A percentile compares a stretch with the other conserved stretches of the same genome.
These are phyloP conservation scores for Linnaemya tessellans DNA, from an alignment of 2,888 invertebrate genomes.

Conservation along the genomic window DNA sequence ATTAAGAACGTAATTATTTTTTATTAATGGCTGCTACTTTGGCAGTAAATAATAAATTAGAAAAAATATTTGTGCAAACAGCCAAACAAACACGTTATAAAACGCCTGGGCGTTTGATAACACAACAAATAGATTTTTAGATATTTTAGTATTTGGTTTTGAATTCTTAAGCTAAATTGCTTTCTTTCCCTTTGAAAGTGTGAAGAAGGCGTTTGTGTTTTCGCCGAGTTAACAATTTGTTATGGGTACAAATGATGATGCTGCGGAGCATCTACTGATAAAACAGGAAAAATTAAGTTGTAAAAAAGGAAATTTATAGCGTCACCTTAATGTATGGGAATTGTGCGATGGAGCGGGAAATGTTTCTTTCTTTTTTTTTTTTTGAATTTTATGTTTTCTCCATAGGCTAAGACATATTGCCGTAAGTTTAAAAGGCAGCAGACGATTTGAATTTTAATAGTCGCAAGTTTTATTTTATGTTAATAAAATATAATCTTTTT, in stretches of 20 bases:
- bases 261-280: not conserved
- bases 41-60: conserved; percentile 33
- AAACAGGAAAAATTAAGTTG: not conserved
- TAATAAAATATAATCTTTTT: too few relatives aligned
- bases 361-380: not conserved
- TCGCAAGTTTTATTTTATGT: not conserved
- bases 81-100: not conserved
- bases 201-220: not conserved
- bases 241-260: not conserved
- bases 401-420: not conserved
- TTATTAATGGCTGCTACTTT: conserved; percentile 38
- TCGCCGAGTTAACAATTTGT: not conserved
- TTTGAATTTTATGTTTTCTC: not conserved
- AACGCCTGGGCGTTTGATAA: not conserved
- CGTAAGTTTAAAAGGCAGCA: not conserved
- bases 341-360: not conserved
- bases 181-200: not conserved
- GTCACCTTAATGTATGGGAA: not conserved
- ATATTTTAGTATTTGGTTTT: not conserved
- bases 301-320: not conserved
- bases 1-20: conserved; percentile 46
- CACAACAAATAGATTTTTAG: not conserved
- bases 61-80: not conserved
- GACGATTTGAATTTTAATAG: not conserved
- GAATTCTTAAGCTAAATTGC: not conserved